A percentile compares a stretch with the other conserved stretches of the same genome.
Evolutionary conservation across 2,113 vertebrate genomes (phyloP).

Genomic region (Scomber japonicus): DNA sequence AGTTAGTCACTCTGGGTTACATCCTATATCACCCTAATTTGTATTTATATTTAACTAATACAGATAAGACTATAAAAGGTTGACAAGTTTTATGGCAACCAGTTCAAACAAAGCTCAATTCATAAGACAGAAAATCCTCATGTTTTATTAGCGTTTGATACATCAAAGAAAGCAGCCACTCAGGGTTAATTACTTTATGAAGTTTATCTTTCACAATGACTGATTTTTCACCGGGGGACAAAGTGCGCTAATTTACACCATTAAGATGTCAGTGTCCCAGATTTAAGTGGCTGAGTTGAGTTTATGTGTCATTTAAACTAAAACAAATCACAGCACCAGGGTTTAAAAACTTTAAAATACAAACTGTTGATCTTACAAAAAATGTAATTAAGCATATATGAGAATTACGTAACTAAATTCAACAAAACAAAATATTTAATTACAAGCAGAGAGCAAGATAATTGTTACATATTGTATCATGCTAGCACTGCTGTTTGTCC

Average conservation of each 20-base stretch:
- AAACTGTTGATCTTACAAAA: too few species aligned
- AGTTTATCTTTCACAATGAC: neutral
- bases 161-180: neutral
- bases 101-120: conserved; percentile 49
- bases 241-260: neutral
- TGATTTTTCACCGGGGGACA: neutral
- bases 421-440: too few species aligned
- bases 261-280: neutral
- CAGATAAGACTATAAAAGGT: conserved; percentile 19
- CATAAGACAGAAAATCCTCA: neutral
- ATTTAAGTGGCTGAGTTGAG: neutral
- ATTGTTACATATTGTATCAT: too few species aligned
- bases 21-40: neutral
- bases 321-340: too few species aligned
- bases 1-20: conserved; percentile 4
- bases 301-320: neutral
- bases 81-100: conserved; percentile 26
- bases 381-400: too few species aligned
- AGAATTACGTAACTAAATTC: too few species aligned
- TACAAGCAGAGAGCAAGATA: too few species aligned
- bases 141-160: conserved; percentile 22
- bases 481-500: too few species aligned
- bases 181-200: neutral
- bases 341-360: too few species aligned
- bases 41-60: conserved; percentile 25